Conservation (phyloP, 2,113 vertebrate genomes). For the Zosterops borbonicus region DNA sequence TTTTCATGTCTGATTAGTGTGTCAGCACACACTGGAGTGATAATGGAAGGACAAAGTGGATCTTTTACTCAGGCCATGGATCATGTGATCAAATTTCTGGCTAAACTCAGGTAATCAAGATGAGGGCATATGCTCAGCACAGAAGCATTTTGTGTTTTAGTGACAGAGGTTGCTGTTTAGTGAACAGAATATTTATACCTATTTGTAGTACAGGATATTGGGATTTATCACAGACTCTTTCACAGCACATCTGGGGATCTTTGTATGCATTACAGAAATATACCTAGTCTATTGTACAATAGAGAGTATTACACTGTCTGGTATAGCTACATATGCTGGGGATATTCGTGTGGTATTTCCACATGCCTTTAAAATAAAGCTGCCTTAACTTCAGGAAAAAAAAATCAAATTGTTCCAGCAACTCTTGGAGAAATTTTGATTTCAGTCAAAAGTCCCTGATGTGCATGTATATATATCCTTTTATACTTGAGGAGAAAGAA, state of each 20-base stretch:
- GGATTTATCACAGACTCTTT: neutral
- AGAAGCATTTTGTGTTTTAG: neutral
- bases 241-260: neutral
- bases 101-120: neutral
- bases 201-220: neutral
- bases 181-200: neutral
- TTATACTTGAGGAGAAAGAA: neutral
- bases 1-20: neutral
- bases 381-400: neutral
- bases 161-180: neutral
- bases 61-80: neutral
- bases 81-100: neutral
- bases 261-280: neutral
- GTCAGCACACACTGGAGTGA: neutral
- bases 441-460: neutral
- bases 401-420: neutral
- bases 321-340: neutral
- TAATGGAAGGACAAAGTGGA: neutral
- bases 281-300: neutral
- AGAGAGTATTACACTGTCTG: neutral
- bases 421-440: neutral
- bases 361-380: neutral
- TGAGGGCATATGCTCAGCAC: neutral
- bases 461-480: neutral
- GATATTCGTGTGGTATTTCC: neutral